Base-by-base conservation (phyloP, 2,113 vertebrate genomes). In the Pleuronectes platessa region DNA sequence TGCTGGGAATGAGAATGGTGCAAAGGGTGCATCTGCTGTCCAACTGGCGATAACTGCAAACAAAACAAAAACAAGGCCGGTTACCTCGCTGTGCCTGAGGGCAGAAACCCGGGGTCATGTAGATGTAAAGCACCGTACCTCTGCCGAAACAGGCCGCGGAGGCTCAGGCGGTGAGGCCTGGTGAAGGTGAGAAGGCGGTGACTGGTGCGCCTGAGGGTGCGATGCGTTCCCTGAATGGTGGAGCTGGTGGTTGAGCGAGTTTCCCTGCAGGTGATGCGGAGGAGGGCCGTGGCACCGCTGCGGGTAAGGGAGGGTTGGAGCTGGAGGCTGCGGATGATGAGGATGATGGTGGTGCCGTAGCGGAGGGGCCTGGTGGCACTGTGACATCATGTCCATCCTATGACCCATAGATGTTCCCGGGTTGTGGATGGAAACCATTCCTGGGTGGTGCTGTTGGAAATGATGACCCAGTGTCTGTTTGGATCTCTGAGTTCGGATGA, bases 361-460 rank as follows among this genome's bases (percentile, higher is more conserved):
- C 27, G 97, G 96, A 42, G 90, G 96, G 91, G 97, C 93, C 67
- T 96, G 96, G 20, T 96, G 96, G 84, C 95, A 96, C 0, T 94
- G 94, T 79, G 95, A 94, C 97, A 98, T 97, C 95, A 98, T 97
- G 60, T 97, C 97, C 96, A 98, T 97, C 96, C 98, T 96, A 90
- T 97, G 96, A 72, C 95, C 96, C 94, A 98, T 96, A 86, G 95
- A 92, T 17, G 87, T 61, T 35, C 87, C 94, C 0, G 83, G 96
- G 79, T 95, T 97, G 90, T 95, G 96, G 0, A 96, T 95, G 0
- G 95, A 89, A 87, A 96, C 95, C 91, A 95, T 82, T 10, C 93
- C 94, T 18, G 96, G 95, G 77, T 96, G 96, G 31, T 91, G 86
- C 60, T 89, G 91, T 23, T 76, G 89, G 67, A 85, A 96, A 94